These are phyloP conservation scores for Zaprionus taronus DNA, from an alignment of 1,140 invertebrate genomes.

Conservation along the genomic window DNA sequence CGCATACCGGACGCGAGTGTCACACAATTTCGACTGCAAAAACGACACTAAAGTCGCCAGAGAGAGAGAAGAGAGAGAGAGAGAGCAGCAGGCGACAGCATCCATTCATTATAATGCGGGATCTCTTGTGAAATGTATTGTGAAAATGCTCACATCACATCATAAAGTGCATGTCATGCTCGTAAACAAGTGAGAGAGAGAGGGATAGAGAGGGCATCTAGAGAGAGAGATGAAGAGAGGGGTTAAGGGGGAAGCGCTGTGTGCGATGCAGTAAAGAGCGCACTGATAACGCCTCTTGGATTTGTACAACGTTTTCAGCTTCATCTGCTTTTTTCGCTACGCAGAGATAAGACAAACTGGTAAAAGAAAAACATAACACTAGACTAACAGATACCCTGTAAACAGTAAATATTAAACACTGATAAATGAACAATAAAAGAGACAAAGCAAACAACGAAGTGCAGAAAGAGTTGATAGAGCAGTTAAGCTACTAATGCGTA, in stretches of 20 bases:
- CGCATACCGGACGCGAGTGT: slow-evolving; percentile 70
- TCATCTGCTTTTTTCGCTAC: background rate
- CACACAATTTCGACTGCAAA: slow-evolving; percentile 66
- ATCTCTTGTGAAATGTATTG: slow-evolving; percentile 29
- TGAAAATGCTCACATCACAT: slow-evolving; percentile 59
- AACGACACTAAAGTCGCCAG: slow-evolving; percentile 50
- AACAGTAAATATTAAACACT: background rate
- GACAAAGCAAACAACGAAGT: background rate
- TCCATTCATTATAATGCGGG: slow-evolving; percentile 25
- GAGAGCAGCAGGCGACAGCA: slow-evolving; percentile 33
- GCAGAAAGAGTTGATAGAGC: too few relatives aligned
- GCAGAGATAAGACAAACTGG: slow-evolving; percentile 6
- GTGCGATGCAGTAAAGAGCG: slow-evolving; percentile 11
- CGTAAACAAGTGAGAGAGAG: slow-evolving; percentile 42
- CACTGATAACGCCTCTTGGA: slow-evolving; percentile 4
- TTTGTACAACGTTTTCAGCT: slow-evolving; percentile 11
- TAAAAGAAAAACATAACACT: background rate
- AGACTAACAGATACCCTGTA: background rate
- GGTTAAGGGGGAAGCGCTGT: background rate
- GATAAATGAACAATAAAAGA: background rate
- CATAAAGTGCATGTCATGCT: slow-evolving; percentile 74
- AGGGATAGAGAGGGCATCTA: background rate
- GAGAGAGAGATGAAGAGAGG: background rate
- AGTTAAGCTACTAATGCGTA: background rate
- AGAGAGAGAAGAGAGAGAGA: slow-evolving; percentile 26